Conservation (phyloP, 2,113 vertebrate genomes). For the Ascaphus truei region DNA sequence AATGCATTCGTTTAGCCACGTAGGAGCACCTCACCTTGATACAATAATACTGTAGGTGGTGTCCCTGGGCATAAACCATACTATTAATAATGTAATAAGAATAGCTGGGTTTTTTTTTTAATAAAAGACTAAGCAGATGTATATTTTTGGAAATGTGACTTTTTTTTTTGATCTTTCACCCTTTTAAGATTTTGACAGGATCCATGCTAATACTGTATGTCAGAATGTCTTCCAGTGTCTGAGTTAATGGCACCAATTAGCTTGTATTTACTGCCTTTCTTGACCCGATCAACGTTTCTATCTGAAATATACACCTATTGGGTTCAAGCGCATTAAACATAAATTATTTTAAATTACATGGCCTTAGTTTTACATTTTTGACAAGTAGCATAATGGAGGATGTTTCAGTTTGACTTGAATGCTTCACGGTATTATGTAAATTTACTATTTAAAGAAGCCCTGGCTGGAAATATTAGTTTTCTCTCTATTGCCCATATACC, state of each 20-base stretch:
- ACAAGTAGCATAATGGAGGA: background rate
- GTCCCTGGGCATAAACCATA: background rate
- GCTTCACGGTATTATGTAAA: background rate
- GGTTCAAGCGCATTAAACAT: background rate
- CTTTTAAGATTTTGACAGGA: conserved; percentile 8
- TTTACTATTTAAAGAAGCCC: background rate
- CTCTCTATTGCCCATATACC: too few species aligned
- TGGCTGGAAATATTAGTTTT: background rate
- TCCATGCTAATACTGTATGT: background rate
- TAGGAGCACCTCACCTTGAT: too few species aligned
- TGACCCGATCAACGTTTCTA: conserved; percentile 7
- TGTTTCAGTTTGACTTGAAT: background rate
- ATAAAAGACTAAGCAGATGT: background rate
- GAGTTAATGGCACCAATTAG: conserved; percentile 29
- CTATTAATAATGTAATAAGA: background rate
- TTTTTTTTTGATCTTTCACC: background rate
- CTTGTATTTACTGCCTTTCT: conserved; percentile 26
- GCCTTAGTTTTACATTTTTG: background rate
- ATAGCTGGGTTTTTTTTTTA: background rate
- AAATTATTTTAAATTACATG: conserved; percentile 3
- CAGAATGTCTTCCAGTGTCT: conserved; percentile 16
- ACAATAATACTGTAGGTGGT: too few species aligned
- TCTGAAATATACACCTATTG: conserved; percentile 6
- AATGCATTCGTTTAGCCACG: too few species aligned
- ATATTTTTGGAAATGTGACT: background rate